Evolutionary conservation across 2,888 invertebrate species (phyloP).

Genomic region (Diogma glabrata): DNA sequence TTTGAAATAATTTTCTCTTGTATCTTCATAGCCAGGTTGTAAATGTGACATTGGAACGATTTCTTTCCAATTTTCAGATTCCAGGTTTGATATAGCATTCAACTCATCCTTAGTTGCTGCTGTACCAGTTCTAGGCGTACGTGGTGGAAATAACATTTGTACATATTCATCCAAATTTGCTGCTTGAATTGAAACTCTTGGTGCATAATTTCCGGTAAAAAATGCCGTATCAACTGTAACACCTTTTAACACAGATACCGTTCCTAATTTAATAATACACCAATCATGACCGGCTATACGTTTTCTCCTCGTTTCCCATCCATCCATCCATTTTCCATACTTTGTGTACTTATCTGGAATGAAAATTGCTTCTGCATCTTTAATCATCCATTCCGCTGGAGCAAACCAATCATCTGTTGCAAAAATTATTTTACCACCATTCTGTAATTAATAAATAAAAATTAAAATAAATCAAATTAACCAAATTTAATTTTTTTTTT

Average conservation of each 20-base stretch:
- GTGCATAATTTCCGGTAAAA: conserved; percentile 52
- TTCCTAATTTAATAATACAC: conserved; percentile 46
- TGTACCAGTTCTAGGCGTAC: conserved; percentile 39
- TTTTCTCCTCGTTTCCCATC: conserved; percentile 53
- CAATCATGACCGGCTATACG: conserved; percentile 49
- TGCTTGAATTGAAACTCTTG: conserved; percentile 49
- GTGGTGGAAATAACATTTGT: conserved; percentile 37
- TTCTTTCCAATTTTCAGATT: conserved; percentile 44
- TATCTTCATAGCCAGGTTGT: conserved; percentile 44
- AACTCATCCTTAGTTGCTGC: conserved; percentile 39
- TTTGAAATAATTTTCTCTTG: conserved; percentile 45
- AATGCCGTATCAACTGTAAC: conserved; percentile 47
- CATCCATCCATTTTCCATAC: conserved; percentile 57
- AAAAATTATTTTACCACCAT: conserved; percentile 46
- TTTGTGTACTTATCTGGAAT: conserved; percentile 46
- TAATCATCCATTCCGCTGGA: conserved; percentile 45
- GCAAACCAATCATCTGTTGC: conserved; percentile 55
- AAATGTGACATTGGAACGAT: conserved; percentile 43
- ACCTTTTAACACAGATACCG: conserved; percentile 43
- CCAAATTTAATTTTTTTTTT: background rate
- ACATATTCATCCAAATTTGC: conserved; percentile 41
- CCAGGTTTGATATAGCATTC: conserved; percentile 36
- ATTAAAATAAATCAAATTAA: background rate
- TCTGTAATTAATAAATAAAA: conserved; percentile 28
- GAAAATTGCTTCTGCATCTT: conserved; percentile 43